phyloP scores from a whole-genome alignment of 2,113 vertebrate genomes.

The Bagarius yarrelli region DNA sequence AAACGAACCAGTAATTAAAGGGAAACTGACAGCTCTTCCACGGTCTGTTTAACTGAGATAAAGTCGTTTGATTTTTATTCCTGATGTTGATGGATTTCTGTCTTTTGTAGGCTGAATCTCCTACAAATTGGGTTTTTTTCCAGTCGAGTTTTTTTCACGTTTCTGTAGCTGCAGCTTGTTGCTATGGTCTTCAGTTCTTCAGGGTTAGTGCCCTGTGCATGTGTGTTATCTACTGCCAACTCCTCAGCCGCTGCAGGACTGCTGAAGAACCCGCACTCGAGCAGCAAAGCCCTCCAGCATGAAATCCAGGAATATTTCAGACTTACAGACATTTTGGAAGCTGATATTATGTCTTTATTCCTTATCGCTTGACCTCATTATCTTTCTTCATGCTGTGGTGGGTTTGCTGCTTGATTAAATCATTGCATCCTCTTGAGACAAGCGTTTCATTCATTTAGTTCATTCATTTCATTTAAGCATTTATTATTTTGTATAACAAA shows the following conservation, averaged over 20 bases:
- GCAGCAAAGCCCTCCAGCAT: not conserved
- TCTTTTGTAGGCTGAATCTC: not conserved
- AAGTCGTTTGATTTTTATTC: not conserved
- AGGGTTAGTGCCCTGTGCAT: not conserved
- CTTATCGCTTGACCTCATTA: not conserved
- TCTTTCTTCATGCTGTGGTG: not conserved
- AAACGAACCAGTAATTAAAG: too few relatives aligned
- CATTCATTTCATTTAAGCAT: not conserved
- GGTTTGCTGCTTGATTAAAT: not conserved
- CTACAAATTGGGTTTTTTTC: constrained; percentile 11
- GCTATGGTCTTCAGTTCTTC: not conserved
- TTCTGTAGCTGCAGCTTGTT: constrained; percentile 9
- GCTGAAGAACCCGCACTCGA: not conserved
- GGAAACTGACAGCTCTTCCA: not conserved
- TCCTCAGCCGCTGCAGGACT: not conserved
- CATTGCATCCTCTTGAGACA: not conserved
- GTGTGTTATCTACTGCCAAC: not conserved
- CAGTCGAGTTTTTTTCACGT: not conserved
- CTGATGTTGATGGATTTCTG: not conserved
- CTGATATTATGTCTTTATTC: not conserved
- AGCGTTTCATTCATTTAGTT: too few relatives aligned
- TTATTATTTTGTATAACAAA: not conserved
- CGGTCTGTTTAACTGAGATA: not conserved
- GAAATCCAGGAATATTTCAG: not conserved
- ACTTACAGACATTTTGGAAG: not conserved